phyloP scores from a whole-genome alignment of 2,888 invertebrate species.

The Pocota personata region DNA sequence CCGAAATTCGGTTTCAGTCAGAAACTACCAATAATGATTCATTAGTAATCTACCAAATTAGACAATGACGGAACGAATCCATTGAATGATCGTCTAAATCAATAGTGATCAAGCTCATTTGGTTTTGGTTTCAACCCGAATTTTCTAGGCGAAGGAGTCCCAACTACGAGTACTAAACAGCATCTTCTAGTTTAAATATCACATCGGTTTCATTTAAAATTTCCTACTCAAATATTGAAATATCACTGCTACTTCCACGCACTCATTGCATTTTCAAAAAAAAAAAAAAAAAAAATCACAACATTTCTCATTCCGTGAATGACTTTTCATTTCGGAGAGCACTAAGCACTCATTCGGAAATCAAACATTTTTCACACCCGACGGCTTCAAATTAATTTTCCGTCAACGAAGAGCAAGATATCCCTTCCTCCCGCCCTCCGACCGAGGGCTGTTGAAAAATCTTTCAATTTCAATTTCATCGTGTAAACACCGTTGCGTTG shows the following conservation, averaged over 20 bases:
- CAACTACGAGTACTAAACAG: too few species aligned
- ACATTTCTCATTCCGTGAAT: conserved; percentile 9
- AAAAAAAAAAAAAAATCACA: conserved; percentile 3
- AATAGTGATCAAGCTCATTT: too few species aligned
- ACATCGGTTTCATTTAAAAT: background rate
- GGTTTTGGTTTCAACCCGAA: too few species aligned
- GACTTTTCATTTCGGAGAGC: conserved; percentile 13
- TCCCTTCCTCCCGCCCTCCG: background rate
- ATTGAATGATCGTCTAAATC: too few species aligned
- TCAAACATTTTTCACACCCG: conserved; percentile 55
- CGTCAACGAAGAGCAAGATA: conserved; percentile 16
- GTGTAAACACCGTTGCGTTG: conserved; percentile 34
- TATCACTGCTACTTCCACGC: background rate
- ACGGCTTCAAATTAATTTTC: conserved; percentile 57
- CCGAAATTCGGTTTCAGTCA: too few species aligned
- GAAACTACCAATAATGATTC: too few species aligned
- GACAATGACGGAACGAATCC: too few species aligned
- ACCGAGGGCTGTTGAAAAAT: conserved; percentile 1
- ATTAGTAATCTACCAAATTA: too few species aligned
- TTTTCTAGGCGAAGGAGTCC: too few species aligned
- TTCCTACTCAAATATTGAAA: background rate
- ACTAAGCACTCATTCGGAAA: conserved; percentile 41
- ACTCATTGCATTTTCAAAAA: background rate
- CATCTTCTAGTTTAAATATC: too few species aligned
- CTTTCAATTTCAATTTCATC: conserved; percentile 51